Base-by-base conservation (phyloP, 2,113 vertebrate genomes). In the Trachemys scripta region DNA sequence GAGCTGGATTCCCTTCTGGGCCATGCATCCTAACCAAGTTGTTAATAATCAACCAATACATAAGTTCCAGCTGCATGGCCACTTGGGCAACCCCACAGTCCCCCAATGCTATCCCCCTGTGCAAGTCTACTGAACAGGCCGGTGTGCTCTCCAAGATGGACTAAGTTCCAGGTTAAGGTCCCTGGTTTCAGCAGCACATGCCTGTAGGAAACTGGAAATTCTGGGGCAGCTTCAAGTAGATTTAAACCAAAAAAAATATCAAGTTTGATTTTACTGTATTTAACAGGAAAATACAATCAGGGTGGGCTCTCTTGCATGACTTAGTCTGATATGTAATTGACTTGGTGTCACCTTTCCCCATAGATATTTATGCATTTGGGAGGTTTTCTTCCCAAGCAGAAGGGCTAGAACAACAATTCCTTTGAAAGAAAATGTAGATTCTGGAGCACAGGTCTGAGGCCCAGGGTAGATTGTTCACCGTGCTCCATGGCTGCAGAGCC, bases 21-120 rank as follows among this genome's bases (percentile, higher is more conserved):
- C 59, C 24, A 25, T 1, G 0, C 62, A 95, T 72, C 2, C 35
- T 97, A 96, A 86, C 93, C 96, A 29, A 80, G 84, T 72, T 45
- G 53, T 72, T 54, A 3, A 92, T 50, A 92, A 97, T 97, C 96
- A 0, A 94, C 95, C 89, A 92, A 85, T 84, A 96, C 27, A 0
- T 87, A 27, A 57, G 56, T 97, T 90, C 96, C 96, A 97, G 97
- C 96, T 96, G 90, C 95, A 95, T 90, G 93, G 91, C 49, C 87
- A 82, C 93, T 95, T 97, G 90, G 94, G 96, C 94, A 97, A 97
- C 47, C 19, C 56, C 25, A 22, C 9, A 81, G 54, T 86, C 51
- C 90, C 88, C 85, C 16, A 10, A 50, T 22, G n/a, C 93, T 89
- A 83, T 49, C 93, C 29, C 49, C 17, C 53, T 27, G 29, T 1